phyloP scores from a whole-genome alignment of 2,888 invertebrate species.

The Sarcophaga rosellei region DNA sequence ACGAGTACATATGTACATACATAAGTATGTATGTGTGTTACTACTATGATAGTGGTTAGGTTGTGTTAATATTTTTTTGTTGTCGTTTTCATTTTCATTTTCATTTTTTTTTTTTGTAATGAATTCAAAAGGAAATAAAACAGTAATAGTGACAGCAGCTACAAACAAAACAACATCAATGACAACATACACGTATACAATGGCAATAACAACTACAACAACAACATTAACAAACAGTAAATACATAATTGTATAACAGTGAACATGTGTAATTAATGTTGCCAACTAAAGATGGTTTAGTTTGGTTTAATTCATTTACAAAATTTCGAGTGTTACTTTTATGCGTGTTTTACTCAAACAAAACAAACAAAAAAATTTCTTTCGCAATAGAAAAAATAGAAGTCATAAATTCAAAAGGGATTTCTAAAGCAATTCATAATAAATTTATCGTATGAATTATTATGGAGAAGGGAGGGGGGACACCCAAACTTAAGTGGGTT shows the following conservation, averaged over 20 bases:
- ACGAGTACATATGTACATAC: neutral
- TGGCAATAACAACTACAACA: neutral
- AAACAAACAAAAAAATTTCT: neutral
- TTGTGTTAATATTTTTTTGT: neutral
- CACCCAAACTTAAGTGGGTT: neutral
- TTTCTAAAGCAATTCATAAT: neutral
- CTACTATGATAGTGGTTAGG: neutral
- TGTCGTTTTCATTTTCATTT: neutral
- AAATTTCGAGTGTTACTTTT: constrained; percentile 16
- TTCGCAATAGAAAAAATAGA: neutral
- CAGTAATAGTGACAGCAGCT: neutral
- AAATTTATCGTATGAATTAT: neutral
- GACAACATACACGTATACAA: neutral
- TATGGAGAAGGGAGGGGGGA: neutral
- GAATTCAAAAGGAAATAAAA: neutral
- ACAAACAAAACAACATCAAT: constrained; percentile 47
- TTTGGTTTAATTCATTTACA: constrained; percentile 26
- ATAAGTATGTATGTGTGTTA: neutral
- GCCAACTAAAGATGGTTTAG: constrained; percentile 7
- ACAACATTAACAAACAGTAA: neutral
- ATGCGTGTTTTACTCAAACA: neutral
- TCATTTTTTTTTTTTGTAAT: neutral
- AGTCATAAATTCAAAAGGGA: constrained; percentile 5
- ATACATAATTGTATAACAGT: neutral
- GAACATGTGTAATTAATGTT: constrained; percentile 24